Evolutionary conservation across 1,140 invertebrate species (phyloP), one percentile per base, ranked within the genome.

Genomic region (Tetranychus urticae): DNA sequence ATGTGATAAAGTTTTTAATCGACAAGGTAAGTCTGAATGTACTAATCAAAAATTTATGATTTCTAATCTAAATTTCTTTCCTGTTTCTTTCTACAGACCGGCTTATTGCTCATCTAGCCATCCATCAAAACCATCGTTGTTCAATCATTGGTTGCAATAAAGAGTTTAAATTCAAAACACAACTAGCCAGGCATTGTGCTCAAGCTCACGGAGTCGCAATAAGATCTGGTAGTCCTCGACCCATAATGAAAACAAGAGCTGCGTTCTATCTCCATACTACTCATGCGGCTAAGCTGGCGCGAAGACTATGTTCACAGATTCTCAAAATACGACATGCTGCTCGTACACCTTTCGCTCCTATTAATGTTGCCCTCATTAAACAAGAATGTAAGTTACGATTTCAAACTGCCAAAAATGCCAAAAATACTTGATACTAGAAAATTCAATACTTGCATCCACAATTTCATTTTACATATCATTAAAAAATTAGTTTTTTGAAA

Each of bases 161-260:
- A 80, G 88, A 93, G 73, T 93, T 93, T 73, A 89, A 90, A 71
- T 73, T 89, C 63, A 91, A 91, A 73, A 82, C 87, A 47, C 88
- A 93, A 71, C 74, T 94, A 62, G 86, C 84, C 60, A 80, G 89
- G 63, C 90, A 97, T 75, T 85, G 89, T 72, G 87, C 88, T 12
- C 87, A 84, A 65, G 85, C 85, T 45, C 90, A 94, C 75, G 88
- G 88, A 2, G 42, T 59, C 14, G 77, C 80, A 58, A 74, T 83
- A 35, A 65, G 76, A 63, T 71, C 77, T 56, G 86, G 84, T 35
- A 85, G 85, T 36, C 86, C 87, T 2, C 76, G 88, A 46, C 89
- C 94, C 0, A 91, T 94, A 87, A 91, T 94, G 87, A 94, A 94
- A 75, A 94, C 91, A 48, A 79, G 90, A 67, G 89, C 90, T 64